phyloP scores from a whole-genome alignment of 2,113 vertebrate species.

The Enhydra lutris region DNA sequence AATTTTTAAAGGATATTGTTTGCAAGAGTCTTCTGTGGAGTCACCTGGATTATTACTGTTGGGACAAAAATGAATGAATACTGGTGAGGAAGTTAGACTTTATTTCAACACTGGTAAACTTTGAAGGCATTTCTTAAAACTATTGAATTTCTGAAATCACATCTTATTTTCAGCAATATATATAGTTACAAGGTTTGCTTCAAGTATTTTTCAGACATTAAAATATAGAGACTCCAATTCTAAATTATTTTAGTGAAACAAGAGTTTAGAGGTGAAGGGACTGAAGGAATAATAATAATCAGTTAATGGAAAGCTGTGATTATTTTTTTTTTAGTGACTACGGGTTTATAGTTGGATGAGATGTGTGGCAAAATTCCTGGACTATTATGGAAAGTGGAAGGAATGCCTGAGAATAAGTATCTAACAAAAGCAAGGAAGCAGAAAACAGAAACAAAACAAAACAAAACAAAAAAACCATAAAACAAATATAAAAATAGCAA shows the following conservation, averaged over 20 bases:
- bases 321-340: background rate
- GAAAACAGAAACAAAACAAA: background rate
- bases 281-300: background rate
- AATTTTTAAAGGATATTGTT: background rate
- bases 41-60: background rate
- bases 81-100: background rate
- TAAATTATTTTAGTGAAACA: background rate
- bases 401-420: background rate
- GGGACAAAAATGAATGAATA: background rate
- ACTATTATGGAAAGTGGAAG: background rate
- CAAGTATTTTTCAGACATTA: background rate
- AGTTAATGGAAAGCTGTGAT: background rate
- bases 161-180: constrained; percentile 5
- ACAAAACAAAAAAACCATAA: background rate
- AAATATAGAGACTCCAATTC: background rate
- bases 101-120: background rate
- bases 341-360: background rate
- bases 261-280: background rate
- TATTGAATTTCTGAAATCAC: background rate
- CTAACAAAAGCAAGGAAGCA: background rate
- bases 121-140: background rate
- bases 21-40: background rate
- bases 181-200: background rate
- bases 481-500: background rate
- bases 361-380: background rate